Percentiles rank a stretch among this genome's conserved stretches.
phyloP scores from a whole-genome alignment of 2,888 invertebrate genomes.

The Andrena flavipes region DNA sequence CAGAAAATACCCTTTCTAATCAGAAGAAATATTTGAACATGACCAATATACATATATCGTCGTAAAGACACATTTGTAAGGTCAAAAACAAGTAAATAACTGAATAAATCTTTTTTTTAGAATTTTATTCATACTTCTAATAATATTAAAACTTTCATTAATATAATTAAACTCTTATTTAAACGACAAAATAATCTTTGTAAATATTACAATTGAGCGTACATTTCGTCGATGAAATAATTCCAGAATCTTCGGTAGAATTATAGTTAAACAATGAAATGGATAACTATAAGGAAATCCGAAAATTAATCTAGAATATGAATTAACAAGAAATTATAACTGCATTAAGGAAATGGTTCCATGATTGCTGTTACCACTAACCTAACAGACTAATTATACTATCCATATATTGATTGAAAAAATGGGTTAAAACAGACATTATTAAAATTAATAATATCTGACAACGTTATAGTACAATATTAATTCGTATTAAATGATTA shows the following conservation, averaged over 20 bases:
- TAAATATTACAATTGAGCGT: conserved; percentile 42
- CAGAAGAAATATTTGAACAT: background rate
- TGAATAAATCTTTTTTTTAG: conserved; percentile 1
- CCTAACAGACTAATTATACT: conserved; percentile 10
- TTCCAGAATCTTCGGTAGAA: conserved; percentile 1
- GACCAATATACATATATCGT: conserved; percentile 13
- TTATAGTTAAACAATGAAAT: background rate
- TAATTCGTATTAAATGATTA: conserved; percentile 31
- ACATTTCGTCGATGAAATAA: conserved; percentile 24
- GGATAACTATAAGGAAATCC: background rate
- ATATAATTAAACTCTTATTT: conserved; percentile 54
- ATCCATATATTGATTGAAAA: background rate
- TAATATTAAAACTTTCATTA: conserved; percentile 49
- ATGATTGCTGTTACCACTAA: background rate
- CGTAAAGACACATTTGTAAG: conserved; percentile 3
- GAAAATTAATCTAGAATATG: background rate
- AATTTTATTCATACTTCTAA: conserved; percentile 34
- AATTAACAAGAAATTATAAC: conserved; percentile 11
- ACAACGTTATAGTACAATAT: conserved; percentile 33
- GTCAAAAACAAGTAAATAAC: conserved; percentile 16
- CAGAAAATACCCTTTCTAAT: too few relatives aligned
- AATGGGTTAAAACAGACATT: background rate
- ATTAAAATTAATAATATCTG: conserved; percentile 18
- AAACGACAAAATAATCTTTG: conserved; percentile 40
- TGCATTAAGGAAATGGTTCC: conserved; percentile 8